phyloP scores from a whole-genome alignment of 2,888 invertebrate species.

The Meganola albula region DNA sequence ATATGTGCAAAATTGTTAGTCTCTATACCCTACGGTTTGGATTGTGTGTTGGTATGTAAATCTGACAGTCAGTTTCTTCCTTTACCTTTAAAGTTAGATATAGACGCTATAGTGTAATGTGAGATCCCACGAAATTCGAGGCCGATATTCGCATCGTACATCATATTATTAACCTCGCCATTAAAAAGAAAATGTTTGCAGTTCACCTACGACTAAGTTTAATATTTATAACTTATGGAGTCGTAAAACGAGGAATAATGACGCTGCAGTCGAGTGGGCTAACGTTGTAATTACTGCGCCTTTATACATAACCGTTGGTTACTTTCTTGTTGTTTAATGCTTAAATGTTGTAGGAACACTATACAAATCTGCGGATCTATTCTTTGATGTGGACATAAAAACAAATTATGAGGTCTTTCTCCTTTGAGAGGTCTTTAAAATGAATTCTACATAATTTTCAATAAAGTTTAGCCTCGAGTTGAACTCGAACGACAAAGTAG shows the following conservation, averaged over 20 bases:
- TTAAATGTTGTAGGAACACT: conserved; percentile 62
- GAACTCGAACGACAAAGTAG: conserved; percentile 17
- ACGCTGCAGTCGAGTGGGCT: conserved; percentile 72
- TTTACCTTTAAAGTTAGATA: no score
- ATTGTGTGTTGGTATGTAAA: no score
- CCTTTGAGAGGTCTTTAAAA: conserved; percentile 35
- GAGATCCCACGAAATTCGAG: conserved; percentile 52
- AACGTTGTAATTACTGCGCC: conserved; percentile 73
- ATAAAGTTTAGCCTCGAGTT: conserved; percentile 24
- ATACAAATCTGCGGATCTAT: conserved; percentile 47
- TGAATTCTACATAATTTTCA: conserved; percentile 29
- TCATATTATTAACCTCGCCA: conserved; percentile 68
- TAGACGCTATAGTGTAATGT: no score
- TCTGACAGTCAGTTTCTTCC: no score
- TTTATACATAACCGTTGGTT: conserved; percentile 62
- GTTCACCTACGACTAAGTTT: conserved; percentile 74
- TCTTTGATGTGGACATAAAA: conserved; percentile 51
- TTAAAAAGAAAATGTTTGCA: conserved; percentile 77
- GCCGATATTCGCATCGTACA: conserved; percentile 61
- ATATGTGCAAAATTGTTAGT: no score
- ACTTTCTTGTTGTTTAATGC: conserved; percentile 70
- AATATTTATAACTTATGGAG: conserved; percentile 76
- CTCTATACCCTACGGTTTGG: no score
- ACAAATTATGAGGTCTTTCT: conserved; percentile 49
- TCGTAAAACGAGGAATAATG: conserved; percentile 78